phyloP scores from a whole-genome alignment of 2,888 invertebrate species.

The Idaea straminata region DNA sequence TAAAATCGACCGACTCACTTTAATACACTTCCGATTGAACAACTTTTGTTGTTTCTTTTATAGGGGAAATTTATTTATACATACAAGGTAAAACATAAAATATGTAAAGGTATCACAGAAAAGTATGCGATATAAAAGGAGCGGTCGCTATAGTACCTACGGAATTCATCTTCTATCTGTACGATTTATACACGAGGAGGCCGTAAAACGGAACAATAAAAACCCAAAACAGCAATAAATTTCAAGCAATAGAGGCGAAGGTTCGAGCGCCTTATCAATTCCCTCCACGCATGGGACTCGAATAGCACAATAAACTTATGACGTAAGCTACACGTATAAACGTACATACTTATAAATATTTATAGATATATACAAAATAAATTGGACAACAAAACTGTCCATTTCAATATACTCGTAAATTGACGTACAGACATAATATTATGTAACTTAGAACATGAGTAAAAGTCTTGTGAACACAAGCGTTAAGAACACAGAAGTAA shows the following conservation, averaged over 20 bases:
- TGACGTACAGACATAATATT: neutral
- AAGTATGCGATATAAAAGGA: slow-evolving; percentile 64
- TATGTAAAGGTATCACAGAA: slow-evolving; percentile 49
- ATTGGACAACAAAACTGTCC: neutral
- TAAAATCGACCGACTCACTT: slow-evolving; percentile 23
- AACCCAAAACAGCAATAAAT: slow-evolving; percentile 82
- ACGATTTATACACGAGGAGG: slow-evolving; percentile 78
- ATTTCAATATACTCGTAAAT: neutral
- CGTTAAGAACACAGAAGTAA: slow-evolving; percentile 7
- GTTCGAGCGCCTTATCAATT: slow-evolving; percentile 80
- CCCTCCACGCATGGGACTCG: slow-evolving; percentile 70
- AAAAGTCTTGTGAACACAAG: neutral
- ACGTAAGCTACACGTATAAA: slow-evolving; percentile 48
- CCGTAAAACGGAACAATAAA: slow-evolving; percentile 82
- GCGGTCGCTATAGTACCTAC: slow-evolving; percentile 61
- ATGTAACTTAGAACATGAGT: neutral
- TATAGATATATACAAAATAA: neutral
- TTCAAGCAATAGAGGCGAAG: slow-evolving; percentile 80
- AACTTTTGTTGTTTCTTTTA: slow-evolving; percentile 17
- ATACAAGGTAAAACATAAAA: slow-evolving; percentile 34
- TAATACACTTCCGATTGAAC: slow-evolving; percentile 27
- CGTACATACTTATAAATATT: neutral
- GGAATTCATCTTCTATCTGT: slow-evolving; percentile 79
- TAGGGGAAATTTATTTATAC: slow-evolving; percentile 31
- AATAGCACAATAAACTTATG: slow-evolving; percentile 76